Base-by-base conservation (phyloP, 92 coral and sea anemone genomes). In the Bergia puertoricense region DNA sequence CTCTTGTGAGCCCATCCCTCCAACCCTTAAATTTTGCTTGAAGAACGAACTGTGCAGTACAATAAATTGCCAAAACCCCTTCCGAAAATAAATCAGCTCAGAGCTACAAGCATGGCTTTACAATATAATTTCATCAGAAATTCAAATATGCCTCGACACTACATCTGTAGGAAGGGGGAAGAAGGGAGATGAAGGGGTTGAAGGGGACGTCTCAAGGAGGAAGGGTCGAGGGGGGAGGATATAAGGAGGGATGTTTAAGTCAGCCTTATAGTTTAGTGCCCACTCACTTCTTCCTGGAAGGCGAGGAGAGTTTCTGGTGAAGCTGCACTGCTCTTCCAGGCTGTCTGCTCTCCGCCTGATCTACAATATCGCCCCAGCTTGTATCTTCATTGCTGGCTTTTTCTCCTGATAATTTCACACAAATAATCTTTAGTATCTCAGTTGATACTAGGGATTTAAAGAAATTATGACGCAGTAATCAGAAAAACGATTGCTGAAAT, bases 261-360 rank as follows among this genome's bases (percentile, higher is more conserved):
- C 59, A 54, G 59, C 59, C 45, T 30, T 4, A 44, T 81, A 30
- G 10, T 18, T 11, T 46, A 16, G 30, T 6, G 36, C n/a, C 16
- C 13, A 78, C 86, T 44, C 40, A 97, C 99, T 94, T 94, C 90
- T 97, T 97, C 69, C 99, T 91, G 43, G 97, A 94, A 8, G 99
- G 99, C 65, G 99, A 96, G 8, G 99, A 97, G 42, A 97, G 90
- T 81, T 96, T 90, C 86, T 97, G 96, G 89, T 97, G 99, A 91
- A 97, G 93, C 78, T 95, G 98, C 10, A 97, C 99, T 50, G 99
- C 99, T 50, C 99, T 83, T 14, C 99, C 99, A 16, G 99, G 99
- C 51, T 92, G 93, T 41, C 98, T 91, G 44, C 98, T 94, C 45
- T 97, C 99, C 11, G 98, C 91, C 62, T 88, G 92, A 45, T 97